Conservation (phyloP, 2,113 vertebrate species). For the Pseudopodoces humilis region DNA sequence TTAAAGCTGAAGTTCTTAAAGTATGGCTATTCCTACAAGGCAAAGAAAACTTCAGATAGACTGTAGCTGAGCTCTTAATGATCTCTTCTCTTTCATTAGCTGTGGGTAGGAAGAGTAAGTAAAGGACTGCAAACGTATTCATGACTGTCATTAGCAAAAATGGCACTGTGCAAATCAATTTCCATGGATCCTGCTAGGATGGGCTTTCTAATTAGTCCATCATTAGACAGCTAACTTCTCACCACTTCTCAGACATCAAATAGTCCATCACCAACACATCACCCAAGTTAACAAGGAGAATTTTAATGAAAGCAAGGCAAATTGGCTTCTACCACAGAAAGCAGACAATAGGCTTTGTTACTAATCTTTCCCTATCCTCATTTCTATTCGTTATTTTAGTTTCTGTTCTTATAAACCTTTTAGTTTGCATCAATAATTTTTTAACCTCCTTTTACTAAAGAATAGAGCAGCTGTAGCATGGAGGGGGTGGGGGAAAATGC, state of each 20-base stretch:
- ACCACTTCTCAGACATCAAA: conserved; percentile 48
- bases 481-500: background rate
- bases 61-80: background rate
- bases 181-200: conserved; percentile 65
- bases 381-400: background rate
- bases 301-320: conserved; percentile 65
- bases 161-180: conserved; percentile 63
- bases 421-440: conserved; percentile 22
- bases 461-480: background rate
- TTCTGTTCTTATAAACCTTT: conserved; percentile 38
- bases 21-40: background rate
- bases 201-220: conserved; percentile 65
- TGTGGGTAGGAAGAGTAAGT: conserved; percentile 38
- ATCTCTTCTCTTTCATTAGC: conserved; percentile 31
- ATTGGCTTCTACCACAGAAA: conserved; percentile 32
- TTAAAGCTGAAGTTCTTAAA: conserved; percentile 25
- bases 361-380: conserved; percentile 14
- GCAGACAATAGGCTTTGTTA: conserved; percentile 46
- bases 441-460: conserved; percentile 3
- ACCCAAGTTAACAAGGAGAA: conserved; percentile 54
- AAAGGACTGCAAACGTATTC: conserved; percentile 34
- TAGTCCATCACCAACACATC: conserved; percentile 10
- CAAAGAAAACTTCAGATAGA: background rate
- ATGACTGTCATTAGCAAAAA: conserved; percentile 64
- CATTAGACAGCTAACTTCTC: conserved; percentile 60